These are phyloP conservation scores for Corticium candelabrum DNA, from an alignment of 37 sponge, comb jelly and placozoan genomes.

Conservation along the genomic window DNA sequence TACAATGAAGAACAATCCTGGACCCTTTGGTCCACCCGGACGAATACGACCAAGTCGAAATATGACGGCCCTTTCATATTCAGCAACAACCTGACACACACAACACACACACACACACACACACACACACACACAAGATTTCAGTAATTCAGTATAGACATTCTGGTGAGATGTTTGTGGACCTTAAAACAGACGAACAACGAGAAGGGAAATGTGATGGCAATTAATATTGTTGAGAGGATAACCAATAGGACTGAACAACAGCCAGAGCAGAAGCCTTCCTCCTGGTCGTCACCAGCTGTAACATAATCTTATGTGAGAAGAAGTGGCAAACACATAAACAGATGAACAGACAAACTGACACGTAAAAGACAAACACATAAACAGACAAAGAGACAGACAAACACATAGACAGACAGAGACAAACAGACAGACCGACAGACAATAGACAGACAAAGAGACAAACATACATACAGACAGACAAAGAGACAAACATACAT, in stretches of 20 bases:
- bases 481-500: too few species aligned
- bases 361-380: too few species aligned
- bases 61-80: conserved; percentile 2
- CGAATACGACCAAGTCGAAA: conserved; percentile 77
- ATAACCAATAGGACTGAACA: not conserved
- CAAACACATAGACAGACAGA: too few species aligned
- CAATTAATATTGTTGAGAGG: not conserved
- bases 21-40: conserved; percentile 74
- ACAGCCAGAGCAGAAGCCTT: not conserved
- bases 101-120: not conserved
- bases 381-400: too few species aligned
- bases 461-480: too few species aligned
- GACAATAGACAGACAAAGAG: too few species aligned
- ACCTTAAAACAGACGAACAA: not conserved
- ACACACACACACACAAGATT: not conserved
- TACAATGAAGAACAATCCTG: conserved; percentile 73
- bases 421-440: too few species aligned
- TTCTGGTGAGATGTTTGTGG: not conserved
- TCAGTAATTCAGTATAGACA: too few species aligned
- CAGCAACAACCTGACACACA: conserved; percentile 9
- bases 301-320: too few species aligned
- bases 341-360: too few species aligned
- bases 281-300: not conserved
- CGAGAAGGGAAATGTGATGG: conserved; percentile 8
- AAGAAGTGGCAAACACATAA: too few species aligned